Evolutionary conservation across 2,888 invertebrate species (phyloP).

Genomic region (Drosophila suboccidentalis): DNA sequence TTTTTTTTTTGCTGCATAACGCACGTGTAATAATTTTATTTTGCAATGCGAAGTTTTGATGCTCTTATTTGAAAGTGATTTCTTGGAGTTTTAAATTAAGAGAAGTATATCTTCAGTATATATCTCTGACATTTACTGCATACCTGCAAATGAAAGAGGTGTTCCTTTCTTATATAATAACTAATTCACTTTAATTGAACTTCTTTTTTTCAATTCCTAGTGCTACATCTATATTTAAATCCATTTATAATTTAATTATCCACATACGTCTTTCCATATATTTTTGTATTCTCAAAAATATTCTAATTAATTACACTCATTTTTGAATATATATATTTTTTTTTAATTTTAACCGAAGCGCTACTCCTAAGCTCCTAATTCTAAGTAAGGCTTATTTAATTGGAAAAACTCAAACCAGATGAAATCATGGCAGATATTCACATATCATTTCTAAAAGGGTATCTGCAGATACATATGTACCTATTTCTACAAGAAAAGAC

Average conservation of each 20-base stretch:
- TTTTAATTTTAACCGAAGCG: too few relatives aligned
- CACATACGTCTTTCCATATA: too few relatives aligned
- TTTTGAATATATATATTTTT: background rate
- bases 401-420: conserved; percentile 6
- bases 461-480: background rate
- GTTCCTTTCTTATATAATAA: too few relatives aligned
- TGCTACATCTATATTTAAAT: too few relatives aligned
- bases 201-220: too few relatives aligned
- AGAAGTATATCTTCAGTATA: too few relatives aligned
- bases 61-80: conserved; percentile 16
- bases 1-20: background rate
- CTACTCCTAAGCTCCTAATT: conserved; percentile 1
- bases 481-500: background rate
- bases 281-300: background rate
- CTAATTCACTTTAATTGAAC: too few relatives aligned
- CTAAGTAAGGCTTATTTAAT: conserved; percentile 6
- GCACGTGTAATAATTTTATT: background rate
- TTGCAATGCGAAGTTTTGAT: background rate
- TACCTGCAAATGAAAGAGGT: too few relatives aligned
- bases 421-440: conserved; percentile 26
- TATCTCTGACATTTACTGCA: too few relatives aligned
- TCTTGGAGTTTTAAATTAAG: conserved; percentile 14
- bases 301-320: background rate
- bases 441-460: conserved; percentile 6
- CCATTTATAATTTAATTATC: too few relatives aligned